Percentiles rank a stretch among this genome's conserved stretches.
Evolutionary conservation across 64 coral and sea anemone genomes (phyloP).

Genomic region (Montipora sp.): DNA sequence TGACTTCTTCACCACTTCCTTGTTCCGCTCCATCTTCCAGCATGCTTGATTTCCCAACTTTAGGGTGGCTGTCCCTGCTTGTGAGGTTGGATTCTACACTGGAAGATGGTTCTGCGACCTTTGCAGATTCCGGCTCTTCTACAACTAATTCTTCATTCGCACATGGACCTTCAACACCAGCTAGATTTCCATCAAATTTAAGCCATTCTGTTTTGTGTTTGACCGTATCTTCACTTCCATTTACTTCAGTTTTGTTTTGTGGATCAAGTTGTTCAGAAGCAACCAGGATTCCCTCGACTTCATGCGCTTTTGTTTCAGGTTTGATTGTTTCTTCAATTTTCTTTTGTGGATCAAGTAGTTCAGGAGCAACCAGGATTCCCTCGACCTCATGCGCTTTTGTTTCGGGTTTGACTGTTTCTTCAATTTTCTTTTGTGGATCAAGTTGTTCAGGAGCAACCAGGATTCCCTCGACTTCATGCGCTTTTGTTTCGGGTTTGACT

Average conservation of each 20-base stretch:
- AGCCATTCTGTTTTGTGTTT: neutral
- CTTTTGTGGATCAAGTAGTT: too few species aligned
- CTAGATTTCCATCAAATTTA: neutral
- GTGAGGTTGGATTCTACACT: neutral
- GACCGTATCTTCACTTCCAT: neutral
- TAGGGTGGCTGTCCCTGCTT: neutral
- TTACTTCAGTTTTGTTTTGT: neutral
- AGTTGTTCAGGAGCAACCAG: too few species aligned
- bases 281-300: too few species aligned
- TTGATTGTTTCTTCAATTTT: too few species aligned
- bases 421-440: too few species aligned
- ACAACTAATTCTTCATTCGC: neutral
- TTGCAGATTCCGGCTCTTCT: neutral
- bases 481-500: too few species aligned
- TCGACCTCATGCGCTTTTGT: too few species aligned
- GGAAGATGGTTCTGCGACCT: neutral
- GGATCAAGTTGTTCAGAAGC: neutral
- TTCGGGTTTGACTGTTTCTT: too few species aligned
- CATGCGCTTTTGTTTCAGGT: too few species aligned
- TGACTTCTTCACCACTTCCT: neutral
- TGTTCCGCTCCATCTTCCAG: constrained; percentile 6
- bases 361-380: too few species aligned
- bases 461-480: too few species aligned
- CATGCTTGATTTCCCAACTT: neutral
- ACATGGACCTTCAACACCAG: neutral